Base-by-base conservation (phyloP, 2,888 invertebrate genomes). In the Penaeus monodon region DNA sequence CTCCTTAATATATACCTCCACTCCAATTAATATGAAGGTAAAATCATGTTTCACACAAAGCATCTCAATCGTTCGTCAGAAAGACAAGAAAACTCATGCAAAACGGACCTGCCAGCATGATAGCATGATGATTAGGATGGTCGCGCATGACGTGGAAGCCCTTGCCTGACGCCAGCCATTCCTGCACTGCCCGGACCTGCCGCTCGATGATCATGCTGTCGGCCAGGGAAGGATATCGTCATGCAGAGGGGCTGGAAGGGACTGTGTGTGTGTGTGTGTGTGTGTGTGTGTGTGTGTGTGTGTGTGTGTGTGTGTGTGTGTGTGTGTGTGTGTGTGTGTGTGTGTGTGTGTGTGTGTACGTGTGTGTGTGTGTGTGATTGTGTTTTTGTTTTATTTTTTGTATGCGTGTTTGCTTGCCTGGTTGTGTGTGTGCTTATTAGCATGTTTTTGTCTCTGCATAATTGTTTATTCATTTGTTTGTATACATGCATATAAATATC, bases 121-220 rank as follows among this genome's bases (percentile, higher is more conserved):
- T 70, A 10, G 84, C 89, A 68, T 84, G 86, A 84, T 89, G 89
- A 80, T 79, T 33, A 1, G 85, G 87, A 80, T 89, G 88, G 63
- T 90, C 90, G 38, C 89, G 84, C 81, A 90, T 90, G 14, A 85
- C 81, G 49, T 90, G 90, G 79, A 88, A 90, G 22, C 73, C 79
- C 44, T 70, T 80, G 0, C 77, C 86, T 33, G 85, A 86, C 12
- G 17, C 17, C 57, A 86, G 20, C 90, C 90, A 90, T 70, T 89
- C 86, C 24, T 68, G 65, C 57, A 90, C 89, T 12, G 86, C 90
- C 17, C 22, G 79, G 74, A 89, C 87, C 79, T 90, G 90, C 8
- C 90, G 70, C 27, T 84, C 84, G 64, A 86, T 29, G 33, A 88
- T 84, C 80, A 79, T 78, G 49, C 88, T 88, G 84, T 29, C 44